phyloP scores from a whole-genome alignment of 2,797 vertebrate species.

The Brachymystax lenok region DNA sequence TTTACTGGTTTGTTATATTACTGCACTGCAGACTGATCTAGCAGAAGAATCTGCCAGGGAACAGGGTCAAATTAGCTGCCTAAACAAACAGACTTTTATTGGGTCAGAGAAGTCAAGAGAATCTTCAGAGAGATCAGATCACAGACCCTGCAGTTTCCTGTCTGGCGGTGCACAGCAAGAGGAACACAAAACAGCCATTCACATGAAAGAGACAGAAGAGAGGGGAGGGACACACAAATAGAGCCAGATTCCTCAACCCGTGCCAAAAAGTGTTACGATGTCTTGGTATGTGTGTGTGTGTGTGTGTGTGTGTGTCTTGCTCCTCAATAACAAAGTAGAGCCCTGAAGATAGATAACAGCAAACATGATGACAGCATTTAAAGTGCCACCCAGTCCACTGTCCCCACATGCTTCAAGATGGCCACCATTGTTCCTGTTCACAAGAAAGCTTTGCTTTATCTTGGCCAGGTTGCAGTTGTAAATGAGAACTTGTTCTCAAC shows the following conservation, averaged over 20 bases:
- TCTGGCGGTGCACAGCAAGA: conserved; percentile 28
- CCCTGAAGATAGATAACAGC: conserved; percentile 7
- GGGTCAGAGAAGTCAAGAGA: neutral
- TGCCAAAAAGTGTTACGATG: neutral
- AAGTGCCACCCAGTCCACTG: neutral
- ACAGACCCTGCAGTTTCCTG: conserved; percentile 60
- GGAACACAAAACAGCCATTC: conserved; percentile 56
- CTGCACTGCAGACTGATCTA: conserved; percentile 32
- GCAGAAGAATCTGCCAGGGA: conserved; percentile 37
- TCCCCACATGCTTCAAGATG: too few relatives aligned
- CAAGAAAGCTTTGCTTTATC: too few relatives aligned
- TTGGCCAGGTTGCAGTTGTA: too few relatives aligned
- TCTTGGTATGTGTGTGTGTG: neutral
- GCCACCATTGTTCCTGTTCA: too few relatives aligned
- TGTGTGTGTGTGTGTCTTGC: neutral
- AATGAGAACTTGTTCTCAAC: too few relatives aligned
- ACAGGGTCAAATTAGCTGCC: conserved; percentile 40
- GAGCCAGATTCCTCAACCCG: conserved; percentile 23
- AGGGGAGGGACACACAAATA: neutral
- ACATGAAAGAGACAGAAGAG: conserved; percentile 32
- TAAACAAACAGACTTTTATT: conserved; percentile 3
- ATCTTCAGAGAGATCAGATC: conserved; percentile 47
- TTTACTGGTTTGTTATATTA: neutral
- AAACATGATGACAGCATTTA: conserved; percentile 19
- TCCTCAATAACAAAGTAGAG: neutral